A percentile compares a stretch with the other conserved stretches of the same genome.
phyloP scores from a whole-genome alignment of 2,888 invertebrate species.

The Cremastinae sp. region DNA sequence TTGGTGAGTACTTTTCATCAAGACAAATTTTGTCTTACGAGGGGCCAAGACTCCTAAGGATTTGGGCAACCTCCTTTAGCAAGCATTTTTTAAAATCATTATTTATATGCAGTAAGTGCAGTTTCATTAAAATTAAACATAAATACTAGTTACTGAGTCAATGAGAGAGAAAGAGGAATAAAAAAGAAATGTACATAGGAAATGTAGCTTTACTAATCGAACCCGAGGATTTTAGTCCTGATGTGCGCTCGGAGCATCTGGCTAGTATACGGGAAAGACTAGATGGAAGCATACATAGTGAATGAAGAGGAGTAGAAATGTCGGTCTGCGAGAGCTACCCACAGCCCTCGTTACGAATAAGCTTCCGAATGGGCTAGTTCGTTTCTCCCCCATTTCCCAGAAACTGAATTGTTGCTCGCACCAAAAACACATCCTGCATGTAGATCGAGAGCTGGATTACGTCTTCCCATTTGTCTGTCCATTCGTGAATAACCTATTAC shows the following conservation, averaged over 20 bases:
- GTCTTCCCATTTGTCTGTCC: conserved; percentile 37
- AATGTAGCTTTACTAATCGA: conserved; percentile 59
- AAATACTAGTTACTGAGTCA: too few relatives aligned
- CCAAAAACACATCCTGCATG: conserved; percentile 2
- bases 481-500: background rate
- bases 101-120: too few relatives aligned
- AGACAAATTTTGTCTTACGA: too few relatives aligned
- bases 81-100: too few relatives aligned
- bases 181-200: background rate
- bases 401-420: conserved; percentile 27
- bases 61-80: too few relatives aligned
- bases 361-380: conserved; percentile 37
- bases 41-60: too few relatives aligned
- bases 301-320: conserved; percentile 15
- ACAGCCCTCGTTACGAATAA: conserved; percentile 31
- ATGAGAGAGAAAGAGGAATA: background rate
- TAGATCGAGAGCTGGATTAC: conserved; percentile 22
- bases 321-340: conserved; percentile 8
- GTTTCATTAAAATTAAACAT: too few relatives aligned
- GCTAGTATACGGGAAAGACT: background rate
- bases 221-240: conserved; percentile 53
- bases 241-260: conserved; percentile 22
- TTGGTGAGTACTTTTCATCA: too few relatives aligned
- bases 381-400: conserved; percentile 29
- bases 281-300: background rate